Percentiles rank a stretch among this genome's conserved stretches.
These are phyloP conservation scores for Sprattus sprattus DNA, from an alignment of 2,113 vertebrate species.

Conservation along the genomic window DNA sequence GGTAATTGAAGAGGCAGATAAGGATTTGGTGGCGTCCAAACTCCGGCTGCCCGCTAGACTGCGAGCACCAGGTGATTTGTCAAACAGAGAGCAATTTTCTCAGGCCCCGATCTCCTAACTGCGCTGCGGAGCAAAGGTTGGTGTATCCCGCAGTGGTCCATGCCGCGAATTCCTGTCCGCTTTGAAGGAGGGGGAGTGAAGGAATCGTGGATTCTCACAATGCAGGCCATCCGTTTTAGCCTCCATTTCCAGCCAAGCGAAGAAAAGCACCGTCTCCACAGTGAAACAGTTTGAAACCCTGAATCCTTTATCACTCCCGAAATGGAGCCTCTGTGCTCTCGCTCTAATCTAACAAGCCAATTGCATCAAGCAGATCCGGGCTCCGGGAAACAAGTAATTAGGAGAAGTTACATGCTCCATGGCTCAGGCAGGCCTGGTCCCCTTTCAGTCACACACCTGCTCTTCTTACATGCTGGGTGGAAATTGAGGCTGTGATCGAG, in stretches of 20 bases:
- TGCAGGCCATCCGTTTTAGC: neutral
- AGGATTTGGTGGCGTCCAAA: neutral
- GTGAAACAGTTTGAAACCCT: neutral
- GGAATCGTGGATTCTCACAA: neutral
- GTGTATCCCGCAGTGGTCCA: neutral
- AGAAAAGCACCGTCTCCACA: neutral
- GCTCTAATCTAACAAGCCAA: neutral
- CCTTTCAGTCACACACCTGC: conserved; percentile 8
- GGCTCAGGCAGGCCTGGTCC: neutral
- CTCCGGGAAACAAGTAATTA: neutral
- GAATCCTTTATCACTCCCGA: neutral
- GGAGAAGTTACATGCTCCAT: neutral
- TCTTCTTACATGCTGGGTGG: neutral
- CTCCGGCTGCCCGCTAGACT: neutral
- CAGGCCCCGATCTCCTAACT: neutral
- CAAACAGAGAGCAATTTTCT: conserved; percentile 8
- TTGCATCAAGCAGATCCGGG: neutral
- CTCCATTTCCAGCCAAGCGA: neutral
- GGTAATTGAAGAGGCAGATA: neutral
- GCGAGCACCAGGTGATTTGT: neutral
- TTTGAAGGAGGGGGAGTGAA: neutral
- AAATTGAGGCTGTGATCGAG: neutral
- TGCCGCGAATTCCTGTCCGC: neutral
- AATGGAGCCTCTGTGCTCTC: neutral
- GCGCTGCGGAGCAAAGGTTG: neutral